phyloP scores from a whole-genome alignment of 2,113 vertebrate genomes.

The Progne subis region DNA sequence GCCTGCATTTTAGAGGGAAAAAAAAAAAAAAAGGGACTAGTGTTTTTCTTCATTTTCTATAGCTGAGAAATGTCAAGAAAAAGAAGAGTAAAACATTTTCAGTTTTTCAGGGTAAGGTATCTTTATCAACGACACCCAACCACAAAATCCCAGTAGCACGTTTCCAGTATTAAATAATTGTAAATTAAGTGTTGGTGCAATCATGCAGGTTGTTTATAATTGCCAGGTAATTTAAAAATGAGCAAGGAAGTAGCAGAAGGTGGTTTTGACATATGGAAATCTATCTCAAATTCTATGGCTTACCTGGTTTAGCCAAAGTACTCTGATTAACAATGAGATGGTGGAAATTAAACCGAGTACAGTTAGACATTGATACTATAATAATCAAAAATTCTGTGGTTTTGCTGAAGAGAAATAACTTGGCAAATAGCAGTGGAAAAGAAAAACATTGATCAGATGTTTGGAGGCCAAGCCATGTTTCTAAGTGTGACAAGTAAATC shows the following conservation, averaged over 20 bases:
- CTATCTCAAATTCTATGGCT: neutral
- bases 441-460: neutral
- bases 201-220: conserved; percentile 2
- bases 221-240: neutral
- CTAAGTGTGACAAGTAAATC: neutral
- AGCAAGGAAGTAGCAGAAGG: conserved; percentile 17
- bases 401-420: neutral
- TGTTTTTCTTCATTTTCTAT: neutral
- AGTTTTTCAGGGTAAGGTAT: neutral
- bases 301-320: neutral
- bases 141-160: neutral
- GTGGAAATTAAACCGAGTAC: neutral
- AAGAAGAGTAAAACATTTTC: neutral
- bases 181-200: neutral
- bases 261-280: neutral
- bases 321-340: neutral
- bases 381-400: neutral
- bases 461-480: neutral
- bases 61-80: neutral
- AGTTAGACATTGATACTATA: neutral
- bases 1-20: neutral
- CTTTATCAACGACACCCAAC: neutral
- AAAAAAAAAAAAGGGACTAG: neutral
- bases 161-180: neutral
- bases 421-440: neutral